phyloP scores from a whole-genome alignment of 2,797 vertebrate genomes.

The Tangara arthus region DNA sequence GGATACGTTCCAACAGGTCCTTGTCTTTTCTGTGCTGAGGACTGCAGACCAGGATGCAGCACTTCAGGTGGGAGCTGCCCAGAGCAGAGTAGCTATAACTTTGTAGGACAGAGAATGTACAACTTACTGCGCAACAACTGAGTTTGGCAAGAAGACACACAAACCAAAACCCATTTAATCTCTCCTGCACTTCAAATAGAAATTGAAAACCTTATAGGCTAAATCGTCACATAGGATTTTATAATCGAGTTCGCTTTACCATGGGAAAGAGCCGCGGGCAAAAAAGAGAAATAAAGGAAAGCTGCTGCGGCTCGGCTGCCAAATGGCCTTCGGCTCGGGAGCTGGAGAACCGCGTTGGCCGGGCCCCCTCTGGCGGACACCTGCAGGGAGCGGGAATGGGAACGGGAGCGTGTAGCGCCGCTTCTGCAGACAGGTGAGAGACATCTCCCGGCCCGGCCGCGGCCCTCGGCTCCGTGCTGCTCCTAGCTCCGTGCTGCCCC shows the following conservation, averaged over 20 bases:
- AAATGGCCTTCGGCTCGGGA: neutral
- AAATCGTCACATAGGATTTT: neutral
- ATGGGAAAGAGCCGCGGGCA: neutral
- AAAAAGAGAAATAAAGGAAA: neutral
- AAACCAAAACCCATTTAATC: neutral
- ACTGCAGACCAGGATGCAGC: neutral
- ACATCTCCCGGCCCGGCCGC: rapidly evolving
- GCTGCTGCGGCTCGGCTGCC: neutral
- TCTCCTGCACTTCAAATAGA: neutral
- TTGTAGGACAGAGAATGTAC: neutral
- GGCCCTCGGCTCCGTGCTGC: neutral
- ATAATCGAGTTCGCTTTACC: neutral
- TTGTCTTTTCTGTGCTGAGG: neutral
- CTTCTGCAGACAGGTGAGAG: neutral
- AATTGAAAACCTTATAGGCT: neutral
- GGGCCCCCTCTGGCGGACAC: slow-evolving; percentile 19
- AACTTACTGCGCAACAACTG: neutral
- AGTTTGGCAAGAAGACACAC: neutral
- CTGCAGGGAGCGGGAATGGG: rapidly evolving
- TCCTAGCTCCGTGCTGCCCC: too few species aligned
- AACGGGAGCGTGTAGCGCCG: rapidly evolving
- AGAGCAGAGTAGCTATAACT: neutral
- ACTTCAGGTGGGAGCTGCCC: neutral
- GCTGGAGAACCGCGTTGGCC: neutral
- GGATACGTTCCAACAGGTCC: neutral